Conservation (phyloP, 2,888 invertebrate species). For the Allolobophora icterica region DNA sequence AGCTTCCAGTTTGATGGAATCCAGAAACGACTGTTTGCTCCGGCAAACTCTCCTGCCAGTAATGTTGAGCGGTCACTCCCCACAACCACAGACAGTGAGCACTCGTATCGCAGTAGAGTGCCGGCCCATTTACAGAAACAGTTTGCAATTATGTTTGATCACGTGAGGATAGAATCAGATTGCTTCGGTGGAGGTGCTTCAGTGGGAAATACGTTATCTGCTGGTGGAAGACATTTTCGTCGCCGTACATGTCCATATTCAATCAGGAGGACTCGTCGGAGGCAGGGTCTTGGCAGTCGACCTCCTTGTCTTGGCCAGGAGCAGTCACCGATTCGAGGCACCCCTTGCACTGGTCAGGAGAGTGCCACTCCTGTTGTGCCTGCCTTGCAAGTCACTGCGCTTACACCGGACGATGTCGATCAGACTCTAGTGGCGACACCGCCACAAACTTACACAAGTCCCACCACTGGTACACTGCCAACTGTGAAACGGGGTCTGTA, state of each 20-base stretch:
- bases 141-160: neutral
- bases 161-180: neutral
- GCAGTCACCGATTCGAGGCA: conserved; percentile 28
- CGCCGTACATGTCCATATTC: neutral
- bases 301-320: conserved; percentile 37
- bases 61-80: neutral
- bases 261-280: neutral
- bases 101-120: neutral
- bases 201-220: neutral
- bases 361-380: neutral
- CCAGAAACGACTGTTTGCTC: conserved; percentile 21
- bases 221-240: neutral
- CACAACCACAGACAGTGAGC: neutral
- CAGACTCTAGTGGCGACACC: neutral
- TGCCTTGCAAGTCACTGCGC: neutral
- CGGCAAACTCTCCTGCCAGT: conserved; percentile 32
- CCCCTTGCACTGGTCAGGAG: conserved; percentile 12
- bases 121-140: neutral
- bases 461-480: neutral
- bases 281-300: conserved; percentile 23
- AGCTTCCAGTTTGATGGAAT: conserved; percentile 28
- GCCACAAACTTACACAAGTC: neutral
- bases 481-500: conserved; percentile 3
- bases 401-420: neutral
- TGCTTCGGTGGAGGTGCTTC: neutral